Base-by-base conservation (phyloP, 2,113 vertebrate genomes). In the Butastur rufipennis region DNA sequence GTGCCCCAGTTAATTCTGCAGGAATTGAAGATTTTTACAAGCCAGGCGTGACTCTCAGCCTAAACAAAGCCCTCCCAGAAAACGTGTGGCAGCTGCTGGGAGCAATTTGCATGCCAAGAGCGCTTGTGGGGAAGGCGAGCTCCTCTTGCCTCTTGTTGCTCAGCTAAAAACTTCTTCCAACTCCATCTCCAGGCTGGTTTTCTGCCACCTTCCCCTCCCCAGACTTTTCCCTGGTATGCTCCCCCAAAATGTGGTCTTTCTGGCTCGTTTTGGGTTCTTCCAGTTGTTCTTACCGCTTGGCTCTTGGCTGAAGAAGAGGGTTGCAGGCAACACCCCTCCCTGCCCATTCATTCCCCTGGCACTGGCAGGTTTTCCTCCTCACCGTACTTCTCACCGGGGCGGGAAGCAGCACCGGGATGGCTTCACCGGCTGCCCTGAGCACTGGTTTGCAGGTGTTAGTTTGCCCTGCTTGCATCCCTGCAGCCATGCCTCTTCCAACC, bases 341-440 rank as follows among this genome's bases (percentile, higher is more conserved):
- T 58, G 48, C 42, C 25, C 50, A 5, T 23, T 38, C 62, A 81
- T 34, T 31, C 26, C 38, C 36, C 13, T 0, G 0, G 20, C 55
- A 40, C 43, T 0, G 3, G 9, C 16, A 52, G 31, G 18, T 34
- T 85, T 75, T 45, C 11, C 47, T 45, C 31, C 32, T 65, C 1
- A 0, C 27, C 2, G 1, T 22, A 7, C 48, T 34, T 38, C 43
- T 36, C 45, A 8, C 32, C 5, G 3, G n/a, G 15, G 3, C 1
- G 20, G 34, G 74, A n/a, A 56, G 74, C 7, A 29, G 20, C 36
- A 38, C 45, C 0, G 3, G 38, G n/a, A 36, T 0, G 13, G 22
- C 63, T 78, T 63, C 22, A 7, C 13, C 1, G 1, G 19, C 23
- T 0, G 2, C 58, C 32, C 58, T 1, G 11, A 59, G 47, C 45